Conservation (phyloP, 2,797 vertebrate species). For the Eulemur albifrons region DNA sequence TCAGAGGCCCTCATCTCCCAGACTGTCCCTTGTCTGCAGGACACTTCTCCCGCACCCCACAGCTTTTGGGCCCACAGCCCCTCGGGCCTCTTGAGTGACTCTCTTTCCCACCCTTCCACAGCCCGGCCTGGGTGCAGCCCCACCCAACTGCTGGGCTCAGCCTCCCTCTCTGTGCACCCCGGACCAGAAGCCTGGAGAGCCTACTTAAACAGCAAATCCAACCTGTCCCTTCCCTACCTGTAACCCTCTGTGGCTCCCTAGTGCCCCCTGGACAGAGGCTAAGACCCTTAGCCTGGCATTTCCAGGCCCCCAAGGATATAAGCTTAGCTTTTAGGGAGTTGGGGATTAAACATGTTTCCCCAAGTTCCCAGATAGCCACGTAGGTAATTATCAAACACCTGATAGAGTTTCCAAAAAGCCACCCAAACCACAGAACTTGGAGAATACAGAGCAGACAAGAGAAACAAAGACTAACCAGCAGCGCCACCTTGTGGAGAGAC, state of each 20-base stretch:
- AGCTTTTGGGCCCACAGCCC: constrained; percentile 62
- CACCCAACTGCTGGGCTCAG: background rate
- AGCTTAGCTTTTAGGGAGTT: background rate
- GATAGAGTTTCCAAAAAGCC: background rate
- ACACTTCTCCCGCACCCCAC: fast-evolving
- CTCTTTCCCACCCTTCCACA: background rate
- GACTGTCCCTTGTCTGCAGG: background rate
- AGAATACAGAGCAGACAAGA: background rate
- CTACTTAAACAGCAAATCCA: background rate
- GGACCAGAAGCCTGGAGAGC: background rate
- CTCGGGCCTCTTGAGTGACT: background rate
- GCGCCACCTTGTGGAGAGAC: constrained; percentile 31
- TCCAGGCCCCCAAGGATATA: background rate
- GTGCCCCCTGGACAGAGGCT: background rate
- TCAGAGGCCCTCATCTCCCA: background rate
- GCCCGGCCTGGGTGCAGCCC: background rate
- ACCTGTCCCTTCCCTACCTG: background rate
- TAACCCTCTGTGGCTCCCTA: background rate
- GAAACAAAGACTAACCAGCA: background rate
- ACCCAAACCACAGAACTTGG: background rate
- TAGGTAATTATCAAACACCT: background rate
- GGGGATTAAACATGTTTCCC: background rate
- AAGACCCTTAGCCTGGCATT: background rate
- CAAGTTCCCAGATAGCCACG: background rate
- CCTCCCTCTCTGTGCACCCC: background rate